A percentile compares a stretch with the other conserved stretches of the same genome.
These are phyloP conservation scores for Nycteola revayana DNA, from an alignment of 2,888 invertebrate species.

Conservation along the genomic window DNA sequence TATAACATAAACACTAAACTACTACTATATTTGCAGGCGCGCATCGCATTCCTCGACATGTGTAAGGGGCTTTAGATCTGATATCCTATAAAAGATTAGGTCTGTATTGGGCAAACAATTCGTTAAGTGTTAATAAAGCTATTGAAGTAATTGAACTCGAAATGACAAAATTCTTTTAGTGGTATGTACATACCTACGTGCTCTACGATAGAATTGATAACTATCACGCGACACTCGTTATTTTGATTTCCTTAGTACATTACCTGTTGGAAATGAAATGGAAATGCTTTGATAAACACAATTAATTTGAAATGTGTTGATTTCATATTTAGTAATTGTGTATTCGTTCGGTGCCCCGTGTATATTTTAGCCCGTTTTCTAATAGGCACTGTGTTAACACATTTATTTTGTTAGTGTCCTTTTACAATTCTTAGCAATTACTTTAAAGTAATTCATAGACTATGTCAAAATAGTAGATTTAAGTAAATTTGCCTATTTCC, in stretches of 20 bases:
- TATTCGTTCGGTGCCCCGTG: too few relatives aligned
- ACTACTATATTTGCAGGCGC: too few relatives aligned
- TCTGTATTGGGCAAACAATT: conserved; percentile 10
- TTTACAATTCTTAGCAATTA: too few relatives aligned
- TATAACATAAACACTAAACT: too few relatives aligned
- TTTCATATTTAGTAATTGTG: conserved; percentile 49
- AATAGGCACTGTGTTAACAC: too few relatives aligned
- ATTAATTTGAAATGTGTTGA: conserved; percentile 56
- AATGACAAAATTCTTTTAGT: conserved; percentile 58
- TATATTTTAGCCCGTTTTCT: too few relatives aligned
- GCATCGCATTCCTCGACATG: too few relatives aligned
- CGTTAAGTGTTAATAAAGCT: conserved; percentile 35
- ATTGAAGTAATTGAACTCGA: conserved; percentile 45
- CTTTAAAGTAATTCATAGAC: too few relatives aligned
- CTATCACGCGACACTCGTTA: conserved; percentile 65
- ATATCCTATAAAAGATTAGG: background rate
- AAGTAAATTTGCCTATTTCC: too few relatives aligned
- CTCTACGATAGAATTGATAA: conserved; percentile 39
- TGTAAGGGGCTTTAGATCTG: too few relatives aligned
- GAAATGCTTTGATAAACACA: conserved; percentile 58
- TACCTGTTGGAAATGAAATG: conserved; percentile 56
- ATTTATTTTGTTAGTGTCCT: too few relatives aligned
- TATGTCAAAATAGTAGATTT: too few relatives aligned
- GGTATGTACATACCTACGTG: conserved; percentile 22
- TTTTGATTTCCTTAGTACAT: conserved; percentile 70